A percentile compares a stretch with the other conserved stretches of the same genome.
These are phyloP conservation scores for Hesperia comma DNA, from an alignment of 2,888 invertebrate species.

Conservation along the genomic window DNA sequence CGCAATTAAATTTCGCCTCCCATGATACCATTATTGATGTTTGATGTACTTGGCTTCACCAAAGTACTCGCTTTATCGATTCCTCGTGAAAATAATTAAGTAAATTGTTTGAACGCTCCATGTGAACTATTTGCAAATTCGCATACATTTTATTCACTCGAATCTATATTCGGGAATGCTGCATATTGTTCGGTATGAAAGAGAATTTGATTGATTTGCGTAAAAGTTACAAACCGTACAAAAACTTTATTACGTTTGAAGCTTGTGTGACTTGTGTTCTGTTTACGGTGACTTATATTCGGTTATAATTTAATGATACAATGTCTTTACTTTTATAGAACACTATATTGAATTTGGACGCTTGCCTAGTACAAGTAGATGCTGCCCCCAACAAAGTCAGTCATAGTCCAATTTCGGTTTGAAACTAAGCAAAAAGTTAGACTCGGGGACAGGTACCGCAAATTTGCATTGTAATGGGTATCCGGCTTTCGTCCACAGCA, in stretches of 20 bases:
- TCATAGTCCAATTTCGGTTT: slow-evolving; percentile 67
- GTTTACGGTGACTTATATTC: not conserved
- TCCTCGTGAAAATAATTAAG: slow-evolving; percentile 54
- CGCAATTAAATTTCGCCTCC: slow-evolving; percentile 67
- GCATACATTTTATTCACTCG: slow-evolving; percentile 18
- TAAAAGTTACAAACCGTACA: slow-evolving; percentile 15
- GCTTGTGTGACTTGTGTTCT: slow-evolving; percentile 3
- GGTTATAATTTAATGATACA: slow-evolving; percentile 19
- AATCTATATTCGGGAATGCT: slow-evolving; percentile 10
- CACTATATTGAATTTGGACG: slow-evolving; percentile 41
- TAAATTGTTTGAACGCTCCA: slow-evolving; percentile 48
- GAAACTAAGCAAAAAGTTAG: slow-evolving; percentile 71
- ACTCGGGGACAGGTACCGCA: slow-evolving; percentile 62
- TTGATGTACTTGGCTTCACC: slow-evolving; percentile 45
- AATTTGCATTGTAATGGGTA: slow-evolving; percentile 81
- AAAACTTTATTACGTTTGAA: slow-evolving; percentile 8
- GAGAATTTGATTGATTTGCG: slow-evolving; percentile 29
- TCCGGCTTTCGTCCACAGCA: slow-evolving; percentile 55
- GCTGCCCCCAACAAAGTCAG: slow-evolving; percentile 56
- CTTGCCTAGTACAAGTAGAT: slow-evolving; percentile 44
- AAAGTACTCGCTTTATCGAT: slow-evolving; percentile 45
- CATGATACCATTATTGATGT: slow-evolving; percentile 44
- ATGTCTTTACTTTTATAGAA: slow-evolving; percentile 20
- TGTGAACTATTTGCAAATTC: slow-evolving; percentile 18
- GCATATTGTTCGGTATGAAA: slow-evolving; percentile 18